Percentiles rank a stretch among this genome's conserved stretches.
Evolutionary conservation across 2,113 vertebrate genomes (phyloP).

Genomic region (Phrynocephalus versicolor): DNA sequence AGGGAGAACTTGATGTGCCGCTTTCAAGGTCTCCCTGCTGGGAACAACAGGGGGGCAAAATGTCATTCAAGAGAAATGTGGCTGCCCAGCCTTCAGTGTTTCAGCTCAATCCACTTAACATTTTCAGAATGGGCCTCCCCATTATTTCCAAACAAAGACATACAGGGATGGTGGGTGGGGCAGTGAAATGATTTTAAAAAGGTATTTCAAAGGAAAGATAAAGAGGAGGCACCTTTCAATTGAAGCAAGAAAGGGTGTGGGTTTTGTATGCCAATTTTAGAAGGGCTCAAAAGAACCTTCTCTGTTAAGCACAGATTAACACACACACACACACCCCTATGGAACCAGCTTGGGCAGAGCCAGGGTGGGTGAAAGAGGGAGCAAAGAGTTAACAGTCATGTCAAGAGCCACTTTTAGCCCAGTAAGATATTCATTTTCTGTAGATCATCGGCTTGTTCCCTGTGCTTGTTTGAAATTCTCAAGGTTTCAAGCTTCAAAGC

Average conservation of each 20-base stretch:
- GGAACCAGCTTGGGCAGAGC: conserved; percentile 61
- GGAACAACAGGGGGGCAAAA: not conserved
- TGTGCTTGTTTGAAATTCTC: conserved; percentile 74
- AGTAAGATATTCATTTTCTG: conserved; percentile 76
- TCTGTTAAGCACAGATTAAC: too few relatives aligned
- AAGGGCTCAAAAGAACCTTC: conserved; percentile 51
- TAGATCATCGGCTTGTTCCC: conserved; percentile 72
- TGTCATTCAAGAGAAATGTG: not conserved
- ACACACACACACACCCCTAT: conserved; percentile 42
- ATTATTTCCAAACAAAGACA: conserved; percentile 35
- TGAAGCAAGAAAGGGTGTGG: conserved; percentile 57
- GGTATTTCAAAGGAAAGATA: conserved; percentile 49
- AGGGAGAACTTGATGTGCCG: not conserved
- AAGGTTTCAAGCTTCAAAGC: conserved; percentile 76
- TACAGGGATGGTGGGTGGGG: not conserved
- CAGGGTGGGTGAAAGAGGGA: not conserved
- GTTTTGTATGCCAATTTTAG: conserved; percentile 58
- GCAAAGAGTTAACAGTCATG: conserved; percentile 64
- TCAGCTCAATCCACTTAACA: conserved; percentile 13
- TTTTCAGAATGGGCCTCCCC: conserved; percentile 38
- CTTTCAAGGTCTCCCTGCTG: not conserved
- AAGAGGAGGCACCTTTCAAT: conserved; percentile 50
- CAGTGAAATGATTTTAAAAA: not conserved
- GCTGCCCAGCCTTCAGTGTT: conserved; percentile 33
- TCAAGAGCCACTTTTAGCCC: conserved; percentile 69